Percentiles rank a stretch among this genome's conserved stretches.
Conservation (phyloP, 2,888 invertebrate species). For the Noctua janthina region DNA sequence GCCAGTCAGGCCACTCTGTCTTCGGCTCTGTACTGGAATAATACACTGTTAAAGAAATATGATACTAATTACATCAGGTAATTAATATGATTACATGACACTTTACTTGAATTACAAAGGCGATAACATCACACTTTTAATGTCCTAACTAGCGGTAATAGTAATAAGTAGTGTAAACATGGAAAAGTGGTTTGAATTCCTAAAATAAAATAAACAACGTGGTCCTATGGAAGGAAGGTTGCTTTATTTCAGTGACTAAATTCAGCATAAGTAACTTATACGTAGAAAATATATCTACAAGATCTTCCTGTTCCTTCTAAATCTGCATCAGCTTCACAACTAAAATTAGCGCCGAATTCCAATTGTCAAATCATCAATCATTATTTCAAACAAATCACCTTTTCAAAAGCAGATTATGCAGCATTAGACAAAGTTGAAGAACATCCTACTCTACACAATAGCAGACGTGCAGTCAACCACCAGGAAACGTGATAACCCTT, state of each 20-base stretch:
- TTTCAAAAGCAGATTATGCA: neutral
- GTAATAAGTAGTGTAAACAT: neutral
- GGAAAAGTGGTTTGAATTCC: too few species aligned
- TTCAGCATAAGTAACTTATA: too few species aligned
- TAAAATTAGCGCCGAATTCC: neutral
- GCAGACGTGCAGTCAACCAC: neutral
- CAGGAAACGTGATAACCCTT: slow-evolving; percentile 45
- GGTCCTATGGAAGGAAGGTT: neutral
- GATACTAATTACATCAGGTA: too few species aligned
- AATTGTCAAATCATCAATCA: neutral
- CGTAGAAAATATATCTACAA: too few species aligned
- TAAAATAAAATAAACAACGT: neutral
- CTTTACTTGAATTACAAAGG: neutral
- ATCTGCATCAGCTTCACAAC: neutral
- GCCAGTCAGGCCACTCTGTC: neutral
- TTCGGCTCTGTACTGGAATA: neutral
- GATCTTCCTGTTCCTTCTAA: neutral
- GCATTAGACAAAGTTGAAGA: neutral
- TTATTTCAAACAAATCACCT: neutral
- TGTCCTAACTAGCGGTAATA: neutral
- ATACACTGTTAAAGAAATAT: too few species aligned
- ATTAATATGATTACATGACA: too few species aligned
- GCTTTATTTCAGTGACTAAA: neutral
- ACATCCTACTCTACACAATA: slow-evolving; percentile 6
- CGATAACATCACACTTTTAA: slow-evolving; percentile 15